Evolutionary conservation across 1,140 invertebrate genomes (phyloP), one percentile per base, ranked within the genome.

Genomic region (Saccostrea echinata): DNA sequence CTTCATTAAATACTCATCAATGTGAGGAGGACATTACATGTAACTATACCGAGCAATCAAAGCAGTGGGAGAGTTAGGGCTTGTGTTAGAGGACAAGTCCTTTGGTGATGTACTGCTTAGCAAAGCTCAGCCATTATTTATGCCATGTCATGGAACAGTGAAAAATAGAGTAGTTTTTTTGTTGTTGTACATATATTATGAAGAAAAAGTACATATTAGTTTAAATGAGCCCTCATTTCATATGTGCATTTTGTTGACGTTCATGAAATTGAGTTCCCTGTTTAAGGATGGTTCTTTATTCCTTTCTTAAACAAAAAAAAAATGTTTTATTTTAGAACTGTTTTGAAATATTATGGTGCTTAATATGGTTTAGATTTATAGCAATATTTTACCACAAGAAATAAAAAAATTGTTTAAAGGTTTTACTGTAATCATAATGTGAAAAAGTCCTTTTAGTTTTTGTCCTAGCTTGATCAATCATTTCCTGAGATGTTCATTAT

Each of bases 391-490:
- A 64, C 57, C 57, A 64, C 57, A 64, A 33, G 30, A 71, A 33
- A 76, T 13, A 6, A 71, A 71, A 71, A 27, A 11, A 27, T 33
- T 76, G 12, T 76, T 76, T 8, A 76, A 76, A 76, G 68, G 27
- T 76, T 27, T 76, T 8, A 30, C 27, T 76, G 68, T 76, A 76
- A 16, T 76, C 27, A 33, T 33, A 33, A 76, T 16, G 9, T 16
- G 12, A 27, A 76, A 68, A 30, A 76, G 68, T 76, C 33, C 68
- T 12, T 9, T 30, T 76, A 30, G 68, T 76, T 76, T n/a, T 76
- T 76, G 30, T 76, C 27, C 11, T 76, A 76, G 68, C 27, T 33
- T 76, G 68, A 76, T 76, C 68, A 76, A 76, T 76, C 30, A 76
- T 76, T 76, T 76, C 30, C 68, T 30, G 27, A 76, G 1, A 18